phyloP scores from a whole-genome alignment of 1,140 invertebrate species.

The Cydia strobilella region DNA sequence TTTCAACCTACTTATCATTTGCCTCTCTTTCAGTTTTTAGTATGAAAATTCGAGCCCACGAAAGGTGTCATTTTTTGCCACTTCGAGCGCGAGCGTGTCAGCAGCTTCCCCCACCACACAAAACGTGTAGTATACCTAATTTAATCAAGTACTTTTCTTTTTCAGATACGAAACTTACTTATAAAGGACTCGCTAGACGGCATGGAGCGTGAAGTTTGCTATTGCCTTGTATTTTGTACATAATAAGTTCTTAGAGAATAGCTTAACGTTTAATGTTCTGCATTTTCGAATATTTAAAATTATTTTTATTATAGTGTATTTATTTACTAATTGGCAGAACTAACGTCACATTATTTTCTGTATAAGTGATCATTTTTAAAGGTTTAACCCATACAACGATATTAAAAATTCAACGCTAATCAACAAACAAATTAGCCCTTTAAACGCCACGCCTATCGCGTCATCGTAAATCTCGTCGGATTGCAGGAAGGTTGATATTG shows the following conservation, averaged over 20 bases:
- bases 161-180: slow-evolving; percentile 1
- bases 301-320: slow-evolving; percentile 13
- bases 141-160: neutral
- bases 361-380: no score
- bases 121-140: no score
- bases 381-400: no score
- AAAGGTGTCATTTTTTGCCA: neutral
- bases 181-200: neutral
- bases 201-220: slow-evolving; percentile 9
- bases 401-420: no score
- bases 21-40: no score
- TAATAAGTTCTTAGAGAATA: slow-evolving; percentile 34
- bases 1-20: no score
- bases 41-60: no score
- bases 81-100: neutral
- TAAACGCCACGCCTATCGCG: no score
- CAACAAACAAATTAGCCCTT: no score
- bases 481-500: no score
- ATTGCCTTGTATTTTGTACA: slow-evolving; percentile 34
- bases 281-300: slow-evolving; percentile 29
- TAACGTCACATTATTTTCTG: neutral
- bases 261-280: slow-evolving; percentile 14
- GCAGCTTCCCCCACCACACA: no score
- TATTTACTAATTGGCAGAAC: slow-evolving; percentile 6
- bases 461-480: no score